A percentile compares a stretch with the other conserved stretches of the same genome.
These are phyloP conservation scores for Graptemys geographica DNA, from an alignment of 2,797 vertebrate genomes.

Conservation along the genomic window DNA sequence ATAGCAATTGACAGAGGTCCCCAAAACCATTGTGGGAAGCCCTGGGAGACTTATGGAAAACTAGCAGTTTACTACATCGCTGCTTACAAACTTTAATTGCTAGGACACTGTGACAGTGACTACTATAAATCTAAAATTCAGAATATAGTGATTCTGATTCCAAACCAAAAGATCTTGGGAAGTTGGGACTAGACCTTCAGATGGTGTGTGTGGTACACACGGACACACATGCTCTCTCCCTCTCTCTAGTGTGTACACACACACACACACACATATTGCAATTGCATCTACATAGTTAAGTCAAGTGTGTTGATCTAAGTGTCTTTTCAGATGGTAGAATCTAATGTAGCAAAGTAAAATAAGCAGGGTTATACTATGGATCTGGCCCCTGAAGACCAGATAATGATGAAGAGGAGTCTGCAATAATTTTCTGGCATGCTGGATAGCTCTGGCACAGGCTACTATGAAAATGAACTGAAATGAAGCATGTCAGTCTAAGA, in stretches of 20 bases:
- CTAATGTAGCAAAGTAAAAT: background rate
- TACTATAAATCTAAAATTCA: background rate
- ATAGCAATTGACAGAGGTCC: background rate
- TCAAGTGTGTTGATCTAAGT: background rate
- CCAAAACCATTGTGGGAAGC: background rate
- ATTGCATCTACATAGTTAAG: background rate
- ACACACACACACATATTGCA: no score
- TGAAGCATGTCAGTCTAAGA: background rate
- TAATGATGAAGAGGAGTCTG: background rate
- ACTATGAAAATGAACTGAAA: background rate
- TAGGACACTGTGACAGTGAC: background rate
- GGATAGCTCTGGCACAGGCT: background rate
- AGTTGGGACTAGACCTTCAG: background rate
- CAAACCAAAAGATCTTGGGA: background rate
- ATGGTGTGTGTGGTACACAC: background rate
- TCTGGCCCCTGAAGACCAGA: background rate
- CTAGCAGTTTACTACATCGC: background rate
- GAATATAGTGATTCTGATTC: background rate
- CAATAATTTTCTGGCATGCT: background rate
- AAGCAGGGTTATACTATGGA: background rate
- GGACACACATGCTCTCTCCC: no score
- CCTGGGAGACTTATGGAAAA: background rate
- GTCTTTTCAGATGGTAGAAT: background rate
- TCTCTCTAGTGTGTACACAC: background rate
- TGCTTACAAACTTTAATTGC: background rate